Conservation (phyloP, 2,888 invertebrate genomes). For the Dasysyrphus tricinctus region DNA sequence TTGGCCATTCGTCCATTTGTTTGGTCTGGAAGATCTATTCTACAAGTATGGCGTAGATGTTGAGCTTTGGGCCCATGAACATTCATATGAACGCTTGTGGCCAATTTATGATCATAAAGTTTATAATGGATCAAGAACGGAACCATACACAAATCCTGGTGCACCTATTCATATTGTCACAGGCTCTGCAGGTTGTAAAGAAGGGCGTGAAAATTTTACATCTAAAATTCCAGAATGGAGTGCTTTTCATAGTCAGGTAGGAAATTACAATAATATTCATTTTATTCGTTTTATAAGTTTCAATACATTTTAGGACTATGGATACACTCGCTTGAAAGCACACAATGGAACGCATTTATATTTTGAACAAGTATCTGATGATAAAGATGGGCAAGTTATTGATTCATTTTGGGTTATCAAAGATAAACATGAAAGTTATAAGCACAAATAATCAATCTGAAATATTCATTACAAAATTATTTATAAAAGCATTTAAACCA, state of each 20-base stretch:
- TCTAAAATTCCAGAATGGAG: slow-evolving; percentile 88
- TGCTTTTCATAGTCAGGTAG: slow-evolving; percentile 88
- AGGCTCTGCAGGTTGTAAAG: slow-evolving; percentile 95
- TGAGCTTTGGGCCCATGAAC: slow-evolving; percentile 98
- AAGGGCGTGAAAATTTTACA: slow-evolving; percentile 90
- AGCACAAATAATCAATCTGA: slow-evolving; percentile 7
- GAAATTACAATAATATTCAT: slow-evolving; percentile 3
- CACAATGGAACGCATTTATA: slow-evolving; percentile 93
- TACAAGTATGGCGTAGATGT: slow-evolving; percentile 96
- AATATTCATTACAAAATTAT: background rate
- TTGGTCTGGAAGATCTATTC: slow-evolving; percentile 93
- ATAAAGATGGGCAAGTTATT: slow-evolving; percentile 87
- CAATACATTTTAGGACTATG: slow-evolving; percentile 88
- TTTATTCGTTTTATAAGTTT: slow-evolving; percentile 11
- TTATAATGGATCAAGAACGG: slow-evolving; percentile 85
- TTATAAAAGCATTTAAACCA: background rate
- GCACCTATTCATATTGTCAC: slow-evolving; percentile 97
- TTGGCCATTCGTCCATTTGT: slow-evolving; percentile 87
- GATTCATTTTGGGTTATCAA: slow-evolving; percentile 89
- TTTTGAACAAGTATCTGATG: slow-evolving; percentile 94
- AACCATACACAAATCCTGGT: slow-evolving; percentile 86
- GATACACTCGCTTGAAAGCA: slow-evolving; percentile 93
- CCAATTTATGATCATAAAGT: slow-evolving; percentile 94
- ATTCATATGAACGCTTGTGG: slow-evolving; percentile 98
- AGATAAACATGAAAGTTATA: slow-evolving; percentile 82